Evolutionary conservation across 2,797 vertebrate species (phyloP), one percentile per base, ranked within the genome.

Genomic region (Tragelaphus eurycerus): DNA sequence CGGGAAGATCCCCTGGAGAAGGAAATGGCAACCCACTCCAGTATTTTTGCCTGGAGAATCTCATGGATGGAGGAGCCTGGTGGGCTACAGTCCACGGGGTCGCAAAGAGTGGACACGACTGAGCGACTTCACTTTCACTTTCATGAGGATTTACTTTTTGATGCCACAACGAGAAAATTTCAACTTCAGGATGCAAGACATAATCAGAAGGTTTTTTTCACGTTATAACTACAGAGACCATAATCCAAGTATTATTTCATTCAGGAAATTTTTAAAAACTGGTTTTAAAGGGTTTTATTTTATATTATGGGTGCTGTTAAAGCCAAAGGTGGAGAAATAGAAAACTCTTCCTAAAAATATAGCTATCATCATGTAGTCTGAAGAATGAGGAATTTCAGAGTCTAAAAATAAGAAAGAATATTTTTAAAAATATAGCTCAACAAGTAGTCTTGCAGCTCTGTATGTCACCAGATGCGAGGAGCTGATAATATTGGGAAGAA

Each of bases 81-180:
- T 60, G 27, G 27, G 13, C 59, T 60, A 60, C 6, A 60, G 59
- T 7, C 27, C 59, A 60, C 3, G 6, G 27, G 13, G 27, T 60
- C 13, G 0, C 59, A 60, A 60, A 60, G 2, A 60, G 14, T 60
- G 1, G 13, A 60, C 6, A 60, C 3, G 3, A 60, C 6, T 7
- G 27, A 60, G 59, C 0, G 1, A 31, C 59, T 31, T 60, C 27
- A 60, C 59, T 60, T 60, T 60, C 59, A 60, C 13, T 62, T 62
- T 62, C 27, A 38, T 60, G 21, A 11, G 8, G 7, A 3, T 95
- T 31, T 95, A 92, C 48, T 64, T 84, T 89, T 84, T 78, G 67
- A 84, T 38, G 48, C 29, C 29, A 38, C 4, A 64, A 67, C 2
- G 10, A 43, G 19, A 57, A 93, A 78, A 19, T 52, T 60, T 88